A percentile compares a stretch with the other conserved stretches of the same genome.
These are phyloP conservation scores for Corythornis madagascariensis DNA, from an alignment of 2,113 vertebrate genomes.

Conservation along the genomic window DNA sequence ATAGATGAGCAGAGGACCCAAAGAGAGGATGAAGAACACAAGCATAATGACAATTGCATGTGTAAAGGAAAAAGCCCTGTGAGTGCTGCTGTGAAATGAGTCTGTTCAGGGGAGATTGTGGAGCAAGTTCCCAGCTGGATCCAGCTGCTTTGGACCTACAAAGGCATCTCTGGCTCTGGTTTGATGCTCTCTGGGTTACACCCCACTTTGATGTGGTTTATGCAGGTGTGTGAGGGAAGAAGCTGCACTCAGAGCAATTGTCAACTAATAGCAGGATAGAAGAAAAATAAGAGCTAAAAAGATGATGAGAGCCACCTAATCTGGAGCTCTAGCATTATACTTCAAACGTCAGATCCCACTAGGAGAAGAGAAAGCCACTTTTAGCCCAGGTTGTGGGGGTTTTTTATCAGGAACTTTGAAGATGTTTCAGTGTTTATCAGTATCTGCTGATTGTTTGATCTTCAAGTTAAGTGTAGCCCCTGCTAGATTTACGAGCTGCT, in stretches of 20 bases:
- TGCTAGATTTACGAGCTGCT: constrained; percentile 27
- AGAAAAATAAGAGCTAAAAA: constrained; percentile 3
- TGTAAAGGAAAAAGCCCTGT: background rate
- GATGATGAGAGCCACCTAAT: background rate
- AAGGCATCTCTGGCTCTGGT: background rate
- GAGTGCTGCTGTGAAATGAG: background rate
- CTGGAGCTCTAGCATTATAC: background rate
- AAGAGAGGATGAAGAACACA: background rate
- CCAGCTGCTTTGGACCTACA: background rate
- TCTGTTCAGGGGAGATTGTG: background rate
- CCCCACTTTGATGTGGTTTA: constrained; percentile 16
- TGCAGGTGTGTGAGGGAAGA: background rate
- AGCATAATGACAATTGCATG: background rate
- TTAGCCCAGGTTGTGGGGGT: background rate
- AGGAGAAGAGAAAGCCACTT: background rate
- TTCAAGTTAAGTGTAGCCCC: constrained; percentile 14
- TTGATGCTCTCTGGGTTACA: background rate
- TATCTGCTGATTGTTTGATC: constrained; percentile 53
- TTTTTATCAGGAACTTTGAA: constrained; percentile 25
- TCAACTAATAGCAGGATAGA: background rate
- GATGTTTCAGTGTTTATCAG: constrained; percentile 22
- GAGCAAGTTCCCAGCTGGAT: background rate
- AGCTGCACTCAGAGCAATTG: background rate
- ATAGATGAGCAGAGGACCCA: background rate
- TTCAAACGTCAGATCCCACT: background rate